These are phyloP conservation scores for Apteryx owenii DNA, from an alignment of 2,113 vertebrate genomes.

Conservation along the genomic window DNA sequence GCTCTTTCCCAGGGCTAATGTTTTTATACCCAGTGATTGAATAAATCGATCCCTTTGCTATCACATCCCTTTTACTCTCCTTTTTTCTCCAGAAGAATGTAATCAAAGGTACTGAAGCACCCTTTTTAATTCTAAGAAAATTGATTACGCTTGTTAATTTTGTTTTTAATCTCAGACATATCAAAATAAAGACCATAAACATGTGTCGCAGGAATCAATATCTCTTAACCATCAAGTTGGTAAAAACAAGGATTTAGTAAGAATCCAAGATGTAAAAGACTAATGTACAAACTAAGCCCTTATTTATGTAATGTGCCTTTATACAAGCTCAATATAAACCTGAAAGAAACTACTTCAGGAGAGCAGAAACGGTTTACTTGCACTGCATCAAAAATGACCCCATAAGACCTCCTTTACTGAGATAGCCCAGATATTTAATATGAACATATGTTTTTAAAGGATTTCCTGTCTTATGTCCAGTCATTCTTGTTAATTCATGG, in stretches of 20 bases:
- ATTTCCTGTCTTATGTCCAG: constrained; percentile 73
- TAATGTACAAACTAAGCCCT: constrained; percentile 77
- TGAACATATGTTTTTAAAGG: constrained; percentile 73
- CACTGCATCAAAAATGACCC: constrained; percentile 75
- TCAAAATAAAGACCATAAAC: constrained; percentile 78
- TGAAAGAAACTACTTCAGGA: constrained; percentile 72
- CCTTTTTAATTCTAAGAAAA: constrained; percentile 68
- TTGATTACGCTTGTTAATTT: constrained; percentile 82
- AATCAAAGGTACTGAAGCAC: constrained; percentile 41
- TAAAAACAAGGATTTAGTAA: constrained; percentile 80
- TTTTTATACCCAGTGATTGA: constrained; percentile 76
- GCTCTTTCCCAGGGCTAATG: constrained; percentile 79
- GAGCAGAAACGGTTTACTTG: constrained; percentile 70
- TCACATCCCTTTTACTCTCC: constrained; percentile 58
- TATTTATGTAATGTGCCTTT: constrained; percentile 75
- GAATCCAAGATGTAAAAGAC: constrained; percentile 76
- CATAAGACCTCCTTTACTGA: constrained; percentile 61
- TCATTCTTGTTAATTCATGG: constrained; percentile 75
- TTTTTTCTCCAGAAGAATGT: constrained; percentile 58
- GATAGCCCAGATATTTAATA: constrained; percentile 69
- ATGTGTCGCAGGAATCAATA: constrained; percentile 76
- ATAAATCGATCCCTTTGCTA: constrained; percentile 80
- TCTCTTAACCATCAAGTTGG: constrained; percentile 72
- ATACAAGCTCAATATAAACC: constrained; percentile 68
- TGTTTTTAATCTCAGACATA: constrained; percentile 78